Base-by-base conservation (phyloP, 1,140 invertebrate genomes). In the Drosophila paulistorum region DNA sequence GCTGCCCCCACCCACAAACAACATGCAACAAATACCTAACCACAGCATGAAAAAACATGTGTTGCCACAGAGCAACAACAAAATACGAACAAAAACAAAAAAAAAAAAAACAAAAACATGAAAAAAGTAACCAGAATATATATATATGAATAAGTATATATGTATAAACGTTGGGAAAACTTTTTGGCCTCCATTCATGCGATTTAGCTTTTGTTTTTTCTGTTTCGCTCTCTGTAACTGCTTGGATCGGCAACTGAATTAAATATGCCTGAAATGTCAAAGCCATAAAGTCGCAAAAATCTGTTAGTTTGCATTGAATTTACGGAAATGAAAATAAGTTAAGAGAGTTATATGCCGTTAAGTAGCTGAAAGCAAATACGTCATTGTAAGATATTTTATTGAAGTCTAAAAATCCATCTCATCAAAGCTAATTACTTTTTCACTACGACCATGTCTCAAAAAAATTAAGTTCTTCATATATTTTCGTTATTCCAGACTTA, bases 21-120 rank as follows among this genome's bases (percentile, higher is more conserved):
- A 86, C 83, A 71, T 76, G 83, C 75, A 74, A 41, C 61, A 83
- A 83, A 83, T 75, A 68, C 77, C 82, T 71, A 62, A 62, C 74
- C 74, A 13, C 74, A 77, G 67, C n/a, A 63, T 65, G 45, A 51
- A 51, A 65, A 60, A 86, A 87, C 82, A 83, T 89, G 80, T 83
- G 84, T 74, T 89, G 79, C 64, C 68, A 71, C 39, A 62, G 23
- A 51, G 45, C 45, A 51, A 11, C 17, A 51, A 62, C 41, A 39
- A 61, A 23, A 61, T 20, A 61, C 13, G 39, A 61, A 61, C 59
- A 41, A 23, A 41, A 11, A 35, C 37, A 17, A 39, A 60, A n/a
- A 37, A 17, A 17, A 39, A 11, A 20, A 3, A 37, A 30, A 13
- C 4, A 13, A 20, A 20, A 48, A 48, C 30, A 30, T 7, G 30